Evolutionary conservation across 53 echinoderm and acorn worm genomes (phyloP), one percentile per base, ranked within the genome.

Genomic region (Paracentrotus lividus): DNA sequence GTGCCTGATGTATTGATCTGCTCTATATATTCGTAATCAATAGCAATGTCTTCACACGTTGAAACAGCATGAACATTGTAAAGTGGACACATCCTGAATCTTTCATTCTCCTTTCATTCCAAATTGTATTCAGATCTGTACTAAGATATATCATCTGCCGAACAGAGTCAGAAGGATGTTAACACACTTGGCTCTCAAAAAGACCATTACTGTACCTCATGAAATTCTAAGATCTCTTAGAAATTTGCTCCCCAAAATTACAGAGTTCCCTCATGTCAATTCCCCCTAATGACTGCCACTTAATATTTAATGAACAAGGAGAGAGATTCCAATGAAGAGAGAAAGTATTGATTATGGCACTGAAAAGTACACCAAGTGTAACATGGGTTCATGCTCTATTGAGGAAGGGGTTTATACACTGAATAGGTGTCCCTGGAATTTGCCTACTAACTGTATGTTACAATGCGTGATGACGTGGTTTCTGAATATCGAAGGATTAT

Each of bases 271-370:
- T 42, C 3, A n/a, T 26, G 13, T 81, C 47, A 81, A n/a, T 81
- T 81, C 26, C 47, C 26, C 47, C 49, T 81, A 81, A 81, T 81
- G 81, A 81, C 45, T n/a, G 2, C 8, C 31, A 81, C 81, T 81
- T 47, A 81, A 47, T 47, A 49, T 45, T 81, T 45, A 81, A 81
- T 81, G 81, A 81, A 81, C 81, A 81, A 81, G 45, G n/a, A 47
- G 47, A n/a, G 27, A 81, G 47, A 81, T 47, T 45, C n/a, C 81
- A 47, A 49, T 81, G 81, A 81, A 81, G 81, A 81, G 81, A 81
- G 81, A 44, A 45, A 21, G 47, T 81, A 81, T 81, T 81, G 81
- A 81, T 81, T 81, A 81, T 81, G 47, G 47, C n/a, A 6, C 81
- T 27, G 47, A 47, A 81, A 49, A 9, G 47, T 47, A 49, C 81